phyloP scores from a whole-genome alignment of 35 echinoderm and acorn worm genomes.

The Apostichopus californicus region DNA sequence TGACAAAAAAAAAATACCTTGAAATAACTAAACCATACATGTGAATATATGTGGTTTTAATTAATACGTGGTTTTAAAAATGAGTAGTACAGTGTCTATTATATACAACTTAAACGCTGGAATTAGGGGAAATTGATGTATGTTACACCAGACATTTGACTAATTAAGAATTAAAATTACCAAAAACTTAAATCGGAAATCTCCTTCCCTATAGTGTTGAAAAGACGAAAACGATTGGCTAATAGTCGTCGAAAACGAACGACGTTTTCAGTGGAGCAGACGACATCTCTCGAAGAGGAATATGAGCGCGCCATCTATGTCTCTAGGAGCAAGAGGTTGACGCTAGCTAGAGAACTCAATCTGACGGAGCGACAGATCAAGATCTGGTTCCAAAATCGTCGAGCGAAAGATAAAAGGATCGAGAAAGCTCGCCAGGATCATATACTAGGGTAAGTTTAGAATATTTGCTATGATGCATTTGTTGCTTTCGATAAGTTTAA shows the following conservation, averaged over 20 bases:
- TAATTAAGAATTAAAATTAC: too few species aligned
- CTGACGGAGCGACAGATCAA: constrained; percentile 90
- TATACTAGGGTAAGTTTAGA: constrained; percentile 35
- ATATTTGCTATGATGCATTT: not conserved
- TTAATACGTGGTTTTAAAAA: too few species aligned
- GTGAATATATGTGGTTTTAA: too few species aligned
- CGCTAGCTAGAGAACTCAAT: constrained; percentile 79
- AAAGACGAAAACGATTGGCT: constrained; percentile 74
- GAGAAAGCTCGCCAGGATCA: constrained; percentile 97
- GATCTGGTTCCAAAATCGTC: constrained; percentile 97
- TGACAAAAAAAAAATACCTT: too few species aligned
- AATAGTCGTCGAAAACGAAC: constrained; percentile 82
- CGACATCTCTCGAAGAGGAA: constrained; percentile 79
- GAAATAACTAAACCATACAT: too few species aligned
- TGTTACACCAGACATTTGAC: too few species aligned
- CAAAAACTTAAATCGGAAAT: not conserved
- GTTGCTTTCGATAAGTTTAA: too few species aligned
- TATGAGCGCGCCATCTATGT: constrained; percentile 95
- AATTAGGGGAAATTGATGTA: too few species aligned
- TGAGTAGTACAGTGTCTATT: too few species aligned
- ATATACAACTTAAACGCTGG: too few species aligned
- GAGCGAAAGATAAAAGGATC: constrained; percentile 95
- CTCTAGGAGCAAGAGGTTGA: constrained; percentile 77
- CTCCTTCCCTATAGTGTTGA: constrained; percentile 52
- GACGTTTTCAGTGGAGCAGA: constrained; percentile 95